These are phyloP conservation scores for Centropyge bicolor DNA, from an alignment of 2,797 vertebrate species.

Conservation along the genomic window DNA sequence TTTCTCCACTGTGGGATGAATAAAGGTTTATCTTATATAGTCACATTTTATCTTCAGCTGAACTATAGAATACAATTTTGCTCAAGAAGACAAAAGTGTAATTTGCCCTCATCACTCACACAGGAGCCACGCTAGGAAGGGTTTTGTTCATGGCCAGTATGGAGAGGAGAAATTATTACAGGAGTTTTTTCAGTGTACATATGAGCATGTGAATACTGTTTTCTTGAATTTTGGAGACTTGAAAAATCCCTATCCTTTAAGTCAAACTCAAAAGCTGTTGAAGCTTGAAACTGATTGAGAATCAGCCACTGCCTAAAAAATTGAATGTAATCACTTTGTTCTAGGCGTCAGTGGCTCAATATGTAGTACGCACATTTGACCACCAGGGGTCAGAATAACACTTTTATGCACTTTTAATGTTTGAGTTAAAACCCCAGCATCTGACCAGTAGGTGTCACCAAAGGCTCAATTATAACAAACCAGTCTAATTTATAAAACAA, in stretches of 20 bases:
- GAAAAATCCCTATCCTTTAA: neutral
- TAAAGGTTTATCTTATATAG: too few relatives aligned
- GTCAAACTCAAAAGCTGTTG: neutral
- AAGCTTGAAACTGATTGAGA: neutral
- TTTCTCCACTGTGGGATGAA: too few relatives aligned
- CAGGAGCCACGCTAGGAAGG: too few relatives aligned
- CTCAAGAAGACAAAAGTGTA: neutral
- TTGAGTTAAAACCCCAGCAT: neutral
- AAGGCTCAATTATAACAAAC: constrained; percentile 22
- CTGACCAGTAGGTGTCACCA: constrained; percentile 75
- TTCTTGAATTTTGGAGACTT: neutral
- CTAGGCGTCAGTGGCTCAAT: neutral
- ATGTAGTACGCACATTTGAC: constrained; percentile 4
- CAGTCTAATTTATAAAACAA: neutral
- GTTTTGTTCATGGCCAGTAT: neutral
- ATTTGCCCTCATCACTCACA: too few relatives aligned
- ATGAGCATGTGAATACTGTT: neutral
- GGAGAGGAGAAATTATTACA: neutral
- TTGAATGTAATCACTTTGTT: neutral
- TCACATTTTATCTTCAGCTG: neutral
- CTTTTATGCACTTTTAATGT: neutral
- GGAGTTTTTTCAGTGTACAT: neutral
- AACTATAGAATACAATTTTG: neutral
- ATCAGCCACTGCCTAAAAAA: neutral
- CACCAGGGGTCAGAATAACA: constrained; percentile 49